phyloP scores from a whole-genome alignment of 2,888 invertebrate species.

The Omphaloscelis lunosa region DNA sequence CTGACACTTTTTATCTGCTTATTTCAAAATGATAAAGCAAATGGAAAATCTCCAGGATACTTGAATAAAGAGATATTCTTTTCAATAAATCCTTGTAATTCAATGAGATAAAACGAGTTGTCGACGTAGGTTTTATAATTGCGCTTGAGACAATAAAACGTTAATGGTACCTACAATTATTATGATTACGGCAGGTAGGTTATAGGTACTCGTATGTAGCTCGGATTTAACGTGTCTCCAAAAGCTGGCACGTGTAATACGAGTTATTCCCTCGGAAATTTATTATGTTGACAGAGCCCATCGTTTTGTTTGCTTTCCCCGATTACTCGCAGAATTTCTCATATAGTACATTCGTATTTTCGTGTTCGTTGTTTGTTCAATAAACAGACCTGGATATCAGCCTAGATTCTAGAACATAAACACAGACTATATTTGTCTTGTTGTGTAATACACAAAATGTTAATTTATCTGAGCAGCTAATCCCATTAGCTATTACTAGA shows the following conservation, averaged over 20 bases:
- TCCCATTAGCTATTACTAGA: slow-evolving; percentile 25
- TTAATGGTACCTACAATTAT: slow-evolving; percentile 12
- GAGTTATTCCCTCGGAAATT: slow-evolving; percentile 35
- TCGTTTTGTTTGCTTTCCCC: slow-evolving; percentile 39
- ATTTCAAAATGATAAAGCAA: neutral
- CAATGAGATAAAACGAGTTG: neutral
- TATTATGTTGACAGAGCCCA: slow-evolving; percentile 44
- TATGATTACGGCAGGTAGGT: neutral
- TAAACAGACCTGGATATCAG: neutral
- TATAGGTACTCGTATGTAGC: slow-evolving; percentile 6
- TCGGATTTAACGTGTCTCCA: slow-evolving; percentile 14
- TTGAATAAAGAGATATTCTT: neutral
- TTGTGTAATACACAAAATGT: neutral
- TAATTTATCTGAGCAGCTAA: slow-evolving; percentile 17
- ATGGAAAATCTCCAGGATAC: neutral
- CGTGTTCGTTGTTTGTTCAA: slow-evolving; percentile 34
- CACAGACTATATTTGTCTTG: neutral
- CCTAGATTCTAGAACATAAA: neutral
- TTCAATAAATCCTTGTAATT: neutral
- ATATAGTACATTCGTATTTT: slow-evolving; percentile 33
- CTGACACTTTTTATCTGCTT: neutral
- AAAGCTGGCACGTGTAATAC: slow-evolving; percentile 6
- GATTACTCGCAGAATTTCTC: slow-evolving; percentile 44
- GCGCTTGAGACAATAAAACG: slow-evolving; percentile 3
- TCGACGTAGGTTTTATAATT: slow-evolving; percentile 22